phyloP scores from a whole-genome alignment of 2,113 vertebrate genomes.

The Pagrus major region DNA sequence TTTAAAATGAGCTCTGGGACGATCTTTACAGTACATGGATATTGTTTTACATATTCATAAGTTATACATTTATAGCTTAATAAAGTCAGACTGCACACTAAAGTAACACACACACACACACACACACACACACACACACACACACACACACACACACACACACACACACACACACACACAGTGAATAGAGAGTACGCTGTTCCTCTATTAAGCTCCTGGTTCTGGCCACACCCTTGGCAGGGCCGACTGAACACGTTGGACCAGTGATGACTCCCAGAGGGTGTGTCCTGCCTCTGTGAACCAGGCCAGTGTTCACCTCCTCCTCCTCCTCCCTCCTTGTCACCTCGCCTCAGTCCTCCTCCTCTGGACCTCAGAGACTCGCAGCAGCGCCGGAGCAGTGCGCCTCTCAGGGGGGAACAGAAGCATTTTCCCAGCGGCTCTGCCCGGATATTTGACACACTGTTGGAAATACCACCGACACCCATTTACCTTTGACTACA shows the following conservation, averaged over 20 bases:
- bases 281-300: slow-evolving; percentile 72
- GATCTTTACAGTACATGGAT: neutral
- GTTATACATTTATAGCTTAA: neutral
- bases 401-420: slow-evolving; percentile 12
- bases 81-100: neutral
- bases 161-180: neutral
- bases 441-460: slow-evolving; percentile 4
- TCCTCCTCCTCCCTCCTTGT: slow-evolving; percentile 3
- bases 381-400: slow-evolving; percentile 9
- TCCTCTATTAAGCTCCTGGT: neutral
- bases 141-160: neutral
- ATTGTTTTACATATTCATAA: neutral
- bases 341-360: slow-evolving; percentile 15
- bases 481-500: neutral
- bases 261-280: slow-evolving; percentile 77
- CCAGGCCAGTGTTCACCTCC: slow-evolving; percentile 49
- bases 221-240: slow-evolving; percentile 72
- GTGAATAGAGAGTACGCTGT: neutral
- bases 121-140: neutral
- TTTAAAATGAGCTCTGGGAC: neutral
- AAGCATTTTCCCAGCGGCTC: neutral
- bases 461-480: slow-evolving; percentile 7
- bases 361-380: neutral
- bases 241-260: slow-evolving; percentile 79
- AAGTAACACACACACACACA: neutral